Base-by-base conservation (phyloP, 2,113 vertebrate species). In the Boleophthalmus pectinirostris region DNA sequence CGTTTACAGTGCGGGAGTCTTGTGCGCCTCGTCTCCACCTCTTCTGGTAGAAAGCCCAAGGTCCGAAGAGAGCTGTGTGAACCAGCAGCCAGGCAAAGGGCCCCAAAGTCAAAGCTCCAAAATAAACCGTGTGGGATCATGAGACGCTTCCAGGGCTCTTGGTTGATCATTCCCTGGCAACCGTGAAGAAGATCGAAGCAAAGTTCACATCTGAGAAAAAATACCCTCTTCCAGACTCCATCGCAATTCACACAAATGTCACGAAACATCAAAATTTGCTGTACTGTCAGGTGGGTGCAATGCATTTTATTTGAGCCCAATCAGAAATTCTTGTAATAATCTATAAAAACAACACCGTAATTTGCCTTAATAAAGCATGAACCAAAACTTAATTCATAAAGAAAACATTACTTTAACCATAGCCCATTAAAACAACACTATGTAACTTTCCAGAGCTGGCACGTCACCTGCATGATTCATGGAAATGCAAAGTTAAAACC, bases 1-100 rank as follows among this genome's bases (percentile, higher is more conserved):
- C 87, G 78, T 91, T 91, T 91, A 93, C 91, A 93, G 83, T 89
- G 88, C 81, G 88, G 77, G 87, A 87, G 74, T 89, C 70, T 77
- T 46, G 82, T 77, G 66, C 75, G 73, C 69, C 56, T 67, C 20
- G 51, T 71, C 74, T 70, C 69, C 68, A 72, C 70, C 74, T 74
- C 73, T 43, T 24, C 64, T 16, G 11, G 70, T 67, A 72, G 75
- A 70, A 77, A 87, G 71, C 66, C 8, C 8, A 10, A 43, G 35
- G 25, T 72, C 33, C 49, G 20, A 74, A 77, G 76, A 72, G 75
- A 82, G 75, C 47, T 74, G 63, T 21, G 74, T 83, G 83, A 87
- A 82, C 82, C 69, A 60, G 77, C 73, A 70, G 69, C 77, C 72
- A 79, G 70, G 70, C 70, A 72, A 58, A 73, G 73, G 77, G 69